Percentiles rank a stretch among this genome's conserved stretches.
Conservation (phyloP, 2,113 vertebrate genomes). For the Pelodiscus sinensis region DNA sequence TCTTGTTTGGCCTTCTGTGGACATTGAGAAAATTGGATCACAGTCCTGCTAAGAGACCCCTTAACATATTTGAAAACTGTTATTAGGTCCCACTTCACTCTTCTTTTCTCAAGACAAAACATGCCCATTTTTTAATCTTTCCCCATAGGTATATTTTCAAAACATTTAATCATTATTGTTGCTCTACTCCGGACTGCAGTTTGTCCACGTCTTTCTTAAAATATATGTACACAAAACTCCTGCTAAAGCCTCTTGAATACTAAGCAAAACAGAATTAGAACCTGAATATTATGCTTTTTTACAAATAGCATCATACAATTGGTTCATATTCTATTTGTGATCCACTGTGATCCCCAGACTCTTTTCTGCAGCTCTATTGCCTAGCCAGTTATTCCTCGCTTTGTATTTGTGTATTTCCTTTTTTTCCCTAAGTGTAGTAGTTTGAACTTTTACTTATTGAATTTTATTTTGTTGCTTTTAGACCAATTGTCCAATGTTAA, state of each 20-base stretch:
- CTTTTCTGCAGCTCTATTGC: not conserved
- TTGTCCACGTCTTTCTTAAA: not conserved
- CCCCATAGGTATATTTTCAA: not conserved
- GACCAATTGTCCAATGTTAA: not conserved
- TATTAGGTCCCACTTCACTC: not conserved
- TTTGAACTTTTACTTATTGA: not conserved
- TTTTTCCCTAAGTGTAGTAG: not conserved
- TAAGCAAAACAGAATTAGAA: not conserved
- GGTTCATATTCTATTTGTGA: not conserved
- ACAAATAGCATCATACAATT: not conserved
- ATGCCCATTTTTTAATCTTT: not conserved
- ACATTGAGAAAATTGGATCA: not conserved
- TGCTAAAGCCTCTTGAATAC: not conserved
- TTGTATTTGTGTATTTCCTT: not conserved
- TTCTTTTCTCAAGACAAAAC: not conserved
- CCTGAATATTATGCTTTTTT: not conserved
- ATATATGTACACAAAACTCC: not conserved
- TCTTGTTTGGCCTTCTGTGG: not conserved
- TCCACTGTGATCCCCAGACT: not conserved
- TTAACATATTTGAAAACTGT: not conserved
- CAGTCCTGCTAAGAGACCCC: not conserved
- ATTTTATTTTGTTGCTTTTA: not conserved
- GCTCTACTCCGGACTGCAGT: not conserved
- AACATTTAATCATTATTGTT: not conserved
- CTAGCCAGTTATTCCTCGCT: not conserved